Evolutionary conservation across 2,797 vertebrate species (phyloP).

Genomic region (Eulemur mongoz): DNA sequence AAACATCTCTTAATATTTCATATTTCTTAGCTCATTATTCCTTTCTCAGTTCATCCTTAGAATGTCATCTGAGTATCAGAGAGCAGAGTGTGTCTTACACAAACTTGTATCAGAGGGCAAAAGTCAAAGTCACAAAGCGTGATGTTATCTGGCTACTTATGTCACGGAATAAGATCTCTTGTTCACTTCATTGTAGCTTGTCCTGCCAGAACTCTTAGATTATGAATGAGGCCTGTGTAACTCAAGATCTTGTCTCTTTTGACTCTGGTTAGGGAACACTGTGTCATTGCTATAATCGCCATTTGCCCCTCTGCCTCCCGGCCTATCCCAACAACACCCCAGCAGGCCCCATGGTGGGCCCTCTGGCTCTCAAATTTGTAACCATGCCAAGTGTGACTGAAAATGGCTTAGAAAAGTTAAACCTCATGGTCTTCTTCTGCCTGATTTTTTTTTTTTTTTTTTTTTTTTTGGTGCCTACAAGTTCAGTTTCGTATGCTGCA

Average conservation of each 20-base stretch:
- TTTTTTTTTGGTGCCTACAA: neutral
- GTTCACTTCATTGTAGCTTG: neutral
- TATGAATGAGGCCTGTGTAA: neutral
- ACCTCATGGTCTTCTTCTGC: neutral
- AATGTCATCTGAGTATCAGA: neutral
- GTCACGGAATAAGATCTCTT: neutral
- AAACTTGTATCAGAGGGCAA: neutral
- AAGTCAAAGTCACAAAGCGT: neutral
- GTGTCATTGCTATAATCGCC: neutral
- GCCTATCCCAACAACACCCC: accelerated
- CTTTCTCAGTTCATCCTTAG: neutral
- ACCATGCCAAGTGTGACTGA: neutral
- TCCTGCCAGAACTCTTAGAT: neutral
- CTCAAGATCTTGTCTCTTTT: neutral
- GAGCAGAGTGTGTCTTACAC: neutral
- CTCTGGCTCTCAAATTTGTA: neutral
- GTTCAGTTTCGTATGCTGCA: neutral
- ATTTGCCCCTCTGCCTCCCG: neutral
- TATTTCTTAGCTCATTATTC: neutral
- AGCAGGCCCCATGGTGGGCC: accelerated
- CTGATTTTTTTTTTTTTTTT: neutral
- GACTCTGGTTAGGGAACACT: neutral
- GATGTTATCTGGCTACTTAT: neutral
- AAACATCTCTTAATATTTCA: neutral
- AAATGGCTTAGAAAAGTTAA: neutral